Evolutionary conservation across 2,888 invertebrate genomes (phyloP), one percentile per base, ranked within the genome.

Genomic region (Cyrtodaria siliqua): DNA sequence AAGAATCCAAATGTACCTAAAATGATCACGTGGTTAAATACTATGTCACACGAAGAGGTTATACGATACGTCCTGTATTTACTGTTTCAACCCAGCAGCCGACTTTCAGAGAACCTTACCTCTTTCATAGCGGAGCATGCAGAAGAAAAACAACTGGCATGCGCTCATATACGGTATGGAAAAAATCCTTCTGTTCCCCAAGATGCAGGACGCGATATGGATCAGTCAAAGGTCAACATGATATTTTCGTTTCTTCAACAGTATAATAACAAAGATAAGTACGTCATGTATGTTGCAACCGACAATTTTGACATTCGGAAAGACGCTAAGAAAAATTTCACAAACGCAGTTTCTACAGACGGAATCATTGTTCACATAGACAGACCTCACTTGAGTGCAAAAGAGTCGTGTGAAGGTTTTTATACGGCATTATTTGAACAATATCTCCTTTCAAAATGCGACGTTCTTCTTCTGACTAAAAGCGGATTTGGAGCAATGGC

Each of bases 401-500:
- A 18, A 1, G 49, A 38, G 2, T 18, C 24, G 1, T 78, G 78
- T 59, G 62, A 49, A 0, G 73, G 69, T 29, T 61, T 78, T 23
- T 47, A 49, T 16, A 59, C 38, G 9, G 73, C 49, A 12, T 12
- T 78, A 16, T 55, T 57, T 33, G 78, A 78, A 26, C 73, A 73
- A 14, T 47, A 56, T 12, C 16, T 78, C 16, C 56, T 78, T 16
- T 47, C 67, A 0, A 53, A 33, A 4, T 78, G 78, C 59, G 78
- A 70, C 40, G 26, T 38, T 9, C 26, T 78, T n/a, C 3, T 78
- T 14, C 18, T 78, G 20, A 70, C 67, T 12, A 52, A 62, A 26
- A 78, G 78, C 59, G 63, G 63, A 33, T 66, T 78, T 33, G 73
- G 73, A 1, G 59, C 55, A 12, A 73, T 53, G 29, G 69, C 78